Evolutionary conservation across 2,888 invertebrate genomes (phyloP).

Genomic region (Drosophila subquinaria): DNA sequence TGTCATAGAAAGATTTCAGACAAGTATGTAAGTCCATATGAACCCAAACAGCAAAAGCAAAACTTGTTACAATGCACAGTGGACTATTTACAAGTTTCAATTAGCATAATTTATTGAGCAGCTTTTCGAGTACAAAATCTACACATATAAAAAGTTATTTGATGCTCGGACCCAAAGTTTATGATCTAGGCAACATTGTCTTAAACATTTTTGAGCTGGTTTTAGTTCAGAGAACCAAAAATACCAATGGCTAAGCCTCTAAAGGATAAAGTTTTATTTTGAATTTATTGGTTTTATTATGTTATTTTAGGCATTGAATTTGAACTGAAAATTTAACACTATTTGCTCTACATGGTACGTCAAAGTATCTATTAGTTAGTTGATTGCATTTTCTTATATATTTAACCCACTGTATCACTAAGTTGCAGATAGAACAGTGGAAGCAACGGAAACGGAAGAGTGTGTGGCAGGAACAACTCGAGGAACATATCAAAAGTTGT

Average conservation of each 20-base stretch:
- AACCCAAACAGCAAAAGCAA: conserved; percentile 48
- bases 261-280: neutral
- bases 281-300: neutral
- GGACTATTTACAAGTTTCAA: conserved; percentile 15
- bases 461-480: conserved; percentile 70
- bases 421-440: conserved; percentile 21
- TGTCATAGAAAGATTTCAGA: conserved; percentile 73
- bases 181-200: conserved; percentile 1
- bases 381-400: neutral
- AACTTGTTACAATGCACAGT: conserved; percentile 63
- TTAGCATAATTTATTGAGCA: conserved; percentile 6
- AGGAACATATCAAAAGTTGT: conserved; percentile 78
- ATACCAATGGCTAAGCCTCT: neutral
- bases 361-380: neutral
- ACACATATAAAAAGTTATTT: conserved; percentile 5
- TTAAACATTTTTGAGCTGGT: neutral
- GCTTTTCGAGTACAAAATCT: neutral
- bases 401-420: conserved; percentile 39
- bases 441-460: conserved; percentile 66
- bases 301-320: neutral
- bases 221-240: neutral
- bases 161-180: neutral
- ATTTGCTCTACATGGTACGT: too few species aligned
- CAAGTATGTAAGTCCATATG: conserved; percentile 71
- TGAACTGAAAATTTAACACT: too few species aligned